A percentile compares a stretch with the other conserved stretches of the same genome.
phyloP scores from a whole-genome alignment of 2,113 vertebrate species.

The Sciurus niger region DNA sequence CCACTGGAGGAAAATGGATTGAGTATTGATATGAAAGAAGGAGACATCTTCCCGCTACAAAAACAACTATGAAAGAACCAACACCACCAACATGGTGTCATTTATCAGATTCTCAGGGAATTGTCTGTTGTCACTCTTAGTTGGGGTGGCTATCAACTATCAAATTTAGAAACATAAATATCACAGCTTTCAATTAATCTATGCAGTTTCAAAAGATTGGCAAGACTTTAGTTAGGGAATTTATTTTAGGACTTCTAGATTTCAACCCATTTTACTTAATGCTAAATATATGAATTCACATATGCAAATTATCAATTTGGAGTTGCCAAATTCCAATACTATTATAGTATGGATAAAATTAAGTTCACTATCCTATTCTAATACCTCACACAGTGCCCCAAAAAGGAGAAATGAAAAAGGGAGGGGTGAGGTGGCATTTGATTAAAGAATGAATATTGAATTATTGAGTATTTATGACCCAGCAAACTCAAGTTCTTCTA shows the following conservation, averaged over 20 bases:
- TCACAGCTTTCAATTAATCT: neutral
- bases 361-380: neutral
- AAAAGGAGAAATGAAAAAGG: neutral
- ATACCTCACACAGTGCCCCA: neutral
- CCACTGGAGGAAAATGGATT: neutral
- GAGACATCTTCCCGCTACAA: neutral
- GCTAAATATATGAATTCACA: neutral
- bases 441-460: slow-evolving; percentile 8
- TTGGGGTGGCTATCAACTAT: neutral
- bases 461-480: neutral
- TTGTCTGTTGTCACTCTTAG: neutral
- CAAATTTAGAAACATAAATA: neutral
- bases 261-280: slow-evolving; percentile 38
- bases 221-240: neutral
- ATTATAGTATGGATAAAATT: neutral
- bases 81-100: neutral
- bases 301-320: neutral
- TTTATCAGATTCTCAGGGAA: neutral
- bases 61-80: neutral
- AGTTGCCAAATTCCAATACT: neutral
- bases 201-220: neutral
- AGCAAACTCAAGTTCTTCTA: neutral
- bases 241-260: slow-evolving; percentile 24
- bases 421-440: rapidly evolving
- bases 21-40: neutral